Base-by-base conservation (phyloP, 1,140 invertebrate species). In the Drosophila auraria region DNA sequence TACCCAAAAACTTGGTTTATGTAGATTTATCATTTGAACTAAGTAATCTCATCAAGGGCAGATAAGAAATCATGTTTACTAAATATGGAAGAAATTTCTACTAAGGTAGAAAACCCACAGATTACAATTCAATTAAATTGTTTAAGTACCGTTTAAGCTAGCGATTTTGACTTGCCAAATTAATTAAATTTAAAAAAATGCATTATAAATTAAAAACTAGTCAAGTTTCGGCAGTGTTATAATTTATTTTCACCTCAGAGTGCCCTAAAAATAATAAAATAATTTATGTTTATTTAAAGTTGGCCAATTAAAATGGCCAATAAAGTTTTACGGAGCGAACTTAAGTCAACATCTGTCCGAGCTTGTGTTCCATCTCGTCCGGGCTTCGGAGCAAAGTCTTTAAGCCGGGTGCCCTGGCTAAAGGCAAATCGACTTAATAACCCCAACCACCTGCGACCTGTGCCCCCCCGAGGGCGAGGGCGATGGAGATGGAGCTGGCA, bases 381-480 rank as follows among this genome's bases (percentile, higher is more conserved):
- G 30, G 60, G 64, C 50, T 69, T 70, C 45, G 17, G 23, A 44
- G 36, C 23, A 51, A 73, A 73, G 70, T 73, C 70, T 73, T 73
- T 73, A 73, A 73, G 70, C 70, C 70, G 40, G 23, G 11, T 36
- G 63, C 8, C 40, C 45, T 30, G 68, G 70, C 68, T 51, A 15
- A 60, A 59, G 53, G 27, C 38, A 79, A 83, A 65, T 65, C 73
- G 83, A 78, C 82, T 84, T 87, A 87, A 87, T 89, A 84, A 75
- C 65, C 56, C 49, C 27, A 69, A 58, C 77, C 84, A 89, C 84
- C 84, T 87, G 80, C 59, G 63, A 64, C 76, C 62, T 76, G 60
- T 54, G 70, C 61, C 62, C 49, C 17, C 38, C 20, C 20, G 20
- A 20, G 20, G 20, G 20, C 20, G 42, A 45, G 51, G 57, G 54